Evolutionary conservation across 2,113 vertebrate species (phyloP), one percentile per base, ranked within the genome.

Genomic region (Crotalus tigris): DNA sequence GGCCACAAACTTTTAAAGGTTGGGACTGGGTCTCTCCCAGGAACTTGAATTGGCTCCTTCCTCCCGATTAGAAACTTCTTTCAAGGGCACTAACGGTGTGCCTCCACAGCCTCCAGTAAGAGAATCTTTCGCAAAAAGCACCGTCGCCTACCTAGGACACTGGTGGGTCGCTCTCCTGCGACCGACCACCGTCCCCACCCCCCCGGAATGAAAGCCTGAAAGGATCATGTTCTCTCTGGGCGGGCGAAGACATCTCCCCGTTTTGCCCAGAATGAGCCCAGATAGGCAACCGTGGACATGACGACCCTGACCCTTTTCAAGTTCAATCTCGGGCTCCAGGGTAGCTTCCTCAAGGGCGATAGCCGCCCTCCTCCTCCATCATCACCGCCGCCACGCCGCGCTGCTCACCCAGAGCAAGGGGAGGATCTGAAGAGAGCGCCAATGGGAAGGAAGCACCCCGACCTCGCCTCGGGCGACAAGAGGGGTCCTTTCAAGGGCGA

Each of bases 401-500:
- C 58, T 15, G 61, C 89, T 90, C 89, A 57, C 24, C 58, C 44
- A 49, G 85, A 29, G 49, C 4, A 46, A 55, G 90, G 26, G 91
- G 44, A 64, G n/a, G 87, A 44, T 33, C 86, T 23, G 49, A 87
- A 69, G 91, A 54, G 46, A 53, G 58, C 85, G 58, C 91, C 91
- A 88, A 26, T 51, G 85, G 11, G 46, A 88, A 54, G 26, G 44
- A 91, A 46, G 91, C 44, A 57, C 44, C 85, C 55, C 44, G 3
- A 54, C 91, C 61, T 19, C n/a, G 2, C 29, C 23, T 7, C 51
- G 49, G 91, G 49, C 59, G 10, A 51, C 59, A 24, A 9, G 59
- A 6, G 91, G 89, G 49, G 44, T n/a, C 91, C 59, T 55, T 61
- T 89, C 87, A 89, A 92, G 92, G 92, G 87, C 92, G 39, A 10